Evolutionary conservation across 2,797 vertebrate species (phyloP), one percentile per base, ranked within the genome.

Genomic region (Melanotaenia parkinsoni): DNA sequence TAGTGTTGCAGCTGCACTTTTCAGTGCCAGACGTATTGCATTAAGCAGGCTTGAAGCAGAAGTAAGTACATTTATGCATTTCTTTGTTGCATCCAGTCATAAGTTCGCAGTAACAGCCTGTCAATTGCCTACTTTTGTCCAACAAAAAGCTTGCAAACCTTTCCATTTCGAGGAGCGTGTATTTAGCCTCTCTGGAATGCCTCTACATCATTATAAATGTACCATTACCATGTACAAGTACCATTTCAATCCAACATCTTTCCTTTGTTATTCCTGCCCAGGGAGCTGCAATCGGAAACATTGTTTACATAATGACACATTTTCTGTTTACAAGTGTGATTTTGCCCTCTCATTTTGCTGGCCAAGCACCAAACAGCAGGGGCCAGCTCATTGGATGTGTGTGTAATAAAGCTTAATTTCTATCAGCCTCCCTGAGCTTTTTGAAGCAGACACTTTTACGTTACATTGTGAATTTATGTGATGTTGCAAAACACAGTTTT

Each of bases 321-420:
- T 89, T 88, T 82, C 74, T 87, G 78, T 92, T 89, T 90, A 89
- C 80, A 88, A 88, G 87, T 74, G 76, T 72, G 72, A 47, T 83
- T 85, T 77, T 71, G 80, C 65, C 84, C 67, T 77, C 68, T 82
- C 3, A 51, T 80, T 72, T 16, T 38, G 63, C 59, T 33, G 47
- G 59, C 80, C 62, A 61, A 76, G 81, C 60, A 69, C 57, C 58
- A 33, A 81, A 70, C 77, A 87, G 68, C 63, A 13, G 63, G 63
- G 80, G 85, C 77, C 80, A 76, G 72, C 77, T 79, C 74, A 56
- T 72, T 30, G 22, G 63, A 72, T 61, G 40, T 58, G 45, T 67
- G 70, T 61, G 33, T 37, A 14, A 82, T 63, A 35, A 66, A 61
- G 57, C 35, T 64, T 43, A 28, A 35, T 58, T 73, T 79, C 56